phyloP scores from a whole-genome alignment of 1,140 invertebrate genomes.

The Calephelis virginiensis region DNA sequence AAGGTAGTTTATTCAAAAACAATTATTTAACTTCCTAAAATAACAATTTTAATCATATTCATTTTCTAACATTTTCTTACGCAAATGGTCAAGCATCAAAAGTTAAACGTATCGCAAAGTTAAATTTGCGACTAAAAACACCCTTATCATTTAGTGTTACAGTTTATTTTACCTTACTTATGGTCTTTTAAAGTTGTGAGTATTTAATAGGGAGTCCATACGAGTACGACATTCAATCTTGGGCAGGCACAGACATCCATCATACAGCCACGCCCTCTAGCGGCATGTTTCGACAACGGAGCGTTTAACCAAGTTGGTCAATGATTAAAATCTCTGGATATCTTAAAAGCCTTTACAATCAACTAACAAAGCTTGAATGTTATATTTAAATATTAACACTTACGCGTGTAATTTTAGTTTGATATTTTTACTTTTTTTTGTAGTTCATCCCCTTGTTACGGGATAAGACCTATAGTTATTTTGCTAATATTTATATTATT shows the following conservation, averaged over 20 bases:
- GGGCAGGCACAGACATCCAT: conserved; percentile 57
- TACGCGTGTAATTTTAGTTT: conserved; percentile 8
- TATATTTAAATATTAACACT: conserved; percentile 16
- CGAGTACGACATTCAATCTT: conserved; percentile 53
- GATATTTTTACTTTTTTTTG: conserved; percentile 15
- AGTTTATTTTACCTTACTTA: conserved; percentile 5
- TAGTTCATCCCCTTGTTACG: neutral
- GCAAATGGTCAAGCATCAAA: conserved; percentile 35
- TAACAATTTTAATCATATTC: conserved; percentile 22
- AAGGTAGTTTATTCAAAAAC: conserved; percentile 9
- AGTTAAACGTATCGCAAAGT: conserved; percentile 35
- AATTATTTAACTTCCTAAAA: conserved; percentile 15
- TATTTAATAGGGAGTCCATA: conserved; percentile 38
- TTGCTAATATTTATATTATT: no score
- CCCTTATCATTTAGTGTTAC: neutral
- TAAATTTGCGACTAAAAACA: conserved; percentile 14
- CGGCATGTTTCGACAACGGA: conserved; percentile 48
- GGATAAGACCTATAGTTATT: neutral
- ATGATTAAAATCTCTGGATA: conserved; percentile 54
- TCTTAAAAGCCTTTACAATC: conserved; percentile 34
- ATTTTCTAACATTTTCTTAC: conserved; percentile 44
- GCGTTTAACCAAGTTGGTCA: conserved; percentile 40
- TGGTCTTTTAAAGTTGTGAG: conserved; percentile 28
- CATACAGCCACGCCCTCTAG: conserved; percentile 55
- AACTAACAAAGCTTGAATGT: conserved; percentile 21